Conservation (phyloP, 2,888 invertebrate genomes). For the Gymnoscelis rufifasciata region DNA sequence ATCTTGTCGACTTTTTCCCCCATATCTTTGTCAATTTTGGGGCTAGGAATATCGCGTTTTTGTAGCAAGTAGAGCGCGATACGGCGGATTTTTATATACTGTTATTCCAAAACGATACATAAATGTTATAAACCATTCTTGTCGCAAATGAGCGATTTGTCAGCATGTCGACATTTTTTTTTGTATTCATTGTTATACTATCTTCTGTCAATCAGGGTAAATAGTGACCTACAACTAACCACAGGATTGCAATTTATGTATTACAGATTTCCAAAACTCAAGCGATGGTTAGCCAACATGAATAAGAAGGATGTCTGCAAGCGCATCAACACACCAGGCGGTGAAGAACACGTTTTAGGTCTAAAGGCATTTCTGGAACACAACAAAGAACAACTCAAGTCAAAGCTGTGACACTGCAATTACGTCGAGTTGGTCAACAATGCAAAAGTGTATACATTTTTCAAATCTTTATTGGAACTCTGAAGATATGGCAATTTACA, state of each 20-base stretch:
- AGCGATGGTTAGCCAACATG: constrained; percentile 54
- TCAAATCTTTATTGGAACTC: constrained; percentile 32
- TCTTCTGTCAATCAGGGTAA: too few relatives aligned
- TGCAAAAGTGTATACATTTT: constrained; percentile 23
- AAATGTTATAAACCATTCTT: too few relatives aligned
- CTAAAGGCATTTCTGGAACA: constrained; percentile 50
- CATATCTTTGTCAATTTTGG: too few relatives aligned
- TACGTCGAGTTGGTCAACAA: neutral
- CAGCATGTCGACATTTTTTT: too few relatives aligned
- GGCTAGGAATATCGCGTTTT: too few relatives aligned
- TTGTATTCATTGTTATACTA: too few relatives aligned
- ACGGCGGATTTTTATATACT: too few relatives aligned
- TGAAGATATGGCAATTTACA: constrained; percentile 28
- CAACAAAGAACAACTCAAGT: constrained; percentile 38
- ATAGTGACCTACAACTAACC: too few relatives aligned
- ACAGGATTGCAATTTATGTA: neutral
- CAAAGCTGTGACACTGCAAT: constrained; percentile 1
- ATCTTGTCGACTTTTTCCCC: too few relatives aligned
- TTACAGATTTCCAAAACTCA: constrained; percentile 57
- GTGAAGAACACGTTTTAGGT: constrained; percentile 42
- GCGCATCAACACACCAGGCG: constrained; percentile 51
- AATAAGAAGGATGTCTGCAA: constrained; percentile 48
- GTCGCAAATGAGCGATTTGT: too few relatives aligned
- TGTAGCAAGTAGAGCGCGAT: too few relatives aligned
- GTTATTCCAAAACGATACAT: too few relatives aligned